Conservation (phyloP, 2,113 vertebrate species). For the Stegastes partitus region DNA sequence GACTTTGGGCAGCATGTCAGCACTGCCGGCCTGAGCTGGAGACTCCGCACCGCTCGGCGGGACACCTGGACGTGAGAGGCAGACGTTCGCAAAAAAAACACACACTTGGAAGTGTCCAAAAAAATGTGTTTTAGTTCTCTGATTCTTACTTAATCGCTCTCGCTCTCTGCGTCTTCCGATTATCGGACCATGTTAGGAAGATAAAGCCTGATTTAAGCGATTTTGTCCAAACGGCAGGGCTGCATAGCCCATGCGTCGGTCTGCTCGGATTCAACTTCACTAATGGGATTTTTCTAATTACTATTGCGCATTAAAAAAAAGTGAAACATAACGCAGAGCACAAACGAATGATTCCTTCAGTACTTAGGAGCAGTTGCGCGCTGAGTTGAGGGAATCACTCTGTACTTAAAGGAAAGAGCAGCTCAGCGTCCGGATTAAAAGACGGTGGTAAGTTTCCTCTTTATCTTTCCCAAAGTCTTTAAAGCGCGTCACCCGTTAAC, state of each 20-base stretch:
- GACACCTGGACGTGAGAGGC: slow-evolving; percentile 87
- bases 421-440: slow-evolving; percentile 59
- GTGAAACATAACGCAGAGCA: background rate
- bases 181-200: slow-evolving; percentile 38
- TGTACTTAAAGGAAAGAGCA: slow-evolving; percentile 28
- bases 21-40: slow-evolving; percentile 85
- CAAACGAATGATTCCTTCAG: background rate
- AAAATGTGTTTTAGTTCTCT: slow-evolving; percentile 4
- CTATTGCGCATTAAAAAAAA: slow-evolving; percentile 8
- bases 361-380: slow-evolving; percentile 33
- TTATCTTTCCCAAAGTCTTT: slow-evolving; percentile 62
- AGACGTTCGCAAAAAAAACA: slow-evolving; percentile 60
- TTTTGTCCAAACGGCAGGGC: slow-evolving; percentile 23
- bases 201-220: slow-evolving; percentile 21
- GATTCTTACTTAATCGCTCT: slow-evolving; percentile 19
- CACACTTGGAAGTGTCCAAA: slow-evolving; percentile 38
- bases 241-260: slow-evolving; percentile 20
- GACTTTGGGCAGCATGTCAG: slow-evolving; percentile 99
- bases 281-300: slow-evolving; percentile 28
- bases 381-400: slow-evolving; percentile 35
- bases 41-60: slow-evolving; percentile 85
- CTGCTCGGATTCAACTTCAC: slow-evolving; percentile 32
- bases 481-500: slow-evolving; percentile 67
- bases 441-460: slow-evolving; percentile 55
- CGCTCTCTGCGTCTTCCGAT: slow-evolving; percentile 32